These are phyloP conservation scores for Tricholauxania praeusta DNA, from an alignment of 2,888 invertebrate genomes.

Conservation along the genomic window DNA sequence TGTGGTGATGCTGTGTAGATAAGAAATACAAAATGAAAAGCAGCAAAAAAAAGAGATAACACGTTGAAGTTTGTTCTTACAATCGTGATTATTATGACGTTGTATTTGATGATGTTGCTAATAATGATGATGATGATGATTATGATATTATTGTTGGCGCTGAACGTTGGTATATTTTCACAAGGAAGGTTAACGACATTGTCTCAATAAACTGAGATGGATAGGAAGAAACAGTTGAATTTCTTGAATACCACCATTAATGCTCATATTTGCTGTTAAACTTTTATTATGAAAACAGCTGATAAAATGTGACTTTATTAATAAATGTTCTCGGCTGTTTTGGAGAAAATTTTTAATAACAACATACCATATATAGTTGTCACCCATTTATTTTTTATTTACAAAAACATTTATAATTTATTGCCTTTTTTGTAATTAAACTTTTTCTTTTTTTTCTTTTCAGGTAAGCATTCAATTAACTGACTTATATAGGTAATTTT, in stretches of 20 bases:
- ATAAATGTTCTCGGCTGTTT: neutral
- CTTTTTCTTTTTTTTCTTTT: no score
- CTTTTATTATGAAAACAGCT: conserved; percentile 26
- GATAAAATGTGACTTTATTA: conserved; percentile 27
- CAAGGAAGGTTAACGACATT: conserved; percentile 63
- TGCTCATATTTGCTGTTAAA: neutral
- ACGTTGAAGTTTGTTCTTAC: neutral
- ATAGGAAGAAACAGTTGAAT: conserved; percentile 49
- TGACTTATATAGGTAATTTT: no score
- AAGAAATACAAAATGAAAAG: conserved; percentile 9
- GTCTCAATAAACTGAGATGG: conserved; percentile 57
- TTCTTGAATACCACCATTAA: neutral
- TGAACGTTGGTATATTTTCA: conserved; percentile 54
- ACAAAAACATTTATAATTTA: no score
- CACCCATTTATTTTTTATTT: no score
- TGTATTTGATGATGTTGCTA: conserved; percentile 17
- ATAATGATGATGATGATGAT: neutral
- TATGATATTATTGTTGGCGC: conserved; percentile 15
- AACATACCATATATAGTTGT: no score
- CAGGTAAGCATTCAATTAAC: no score
- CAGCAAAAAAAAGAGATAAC: conserved; percentile 5
- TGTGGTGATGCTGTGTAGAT: conserved; percentile 11
- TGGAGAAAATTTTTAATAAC: no score
- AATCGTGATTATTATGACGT: conserved; percentile 12
- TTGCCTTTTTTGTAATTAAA: no score